phyloP scores from a whole-genome alignment of 2,797 vertebrate genomes.

The Varecia variegata region DNA sequence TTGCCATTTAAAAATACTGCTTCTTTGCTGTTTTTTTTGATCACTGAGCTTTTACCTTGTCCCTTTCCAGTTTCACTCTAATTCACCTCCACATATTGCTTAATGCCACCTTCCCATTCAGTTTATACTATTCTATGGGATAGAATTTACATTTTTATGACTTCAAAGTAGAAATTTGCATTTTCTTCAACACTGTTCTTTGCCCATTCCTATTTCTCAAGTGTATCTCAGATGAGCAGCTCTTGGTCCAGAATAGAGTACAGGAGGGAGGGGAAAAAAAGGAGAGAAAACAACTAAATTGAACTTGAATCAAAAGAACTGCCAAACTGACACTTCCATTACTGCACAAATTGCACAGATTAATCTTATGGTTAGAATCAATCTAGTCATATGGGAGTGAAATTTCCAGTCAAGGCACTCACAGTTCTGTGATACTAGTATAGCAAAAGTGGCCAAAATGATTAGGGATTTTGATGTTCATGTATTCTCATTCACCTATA shows the following conservation, averaged over 20 bases:
- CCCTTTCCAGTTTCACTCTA: background rate
- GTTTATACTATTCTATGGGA: background rate
- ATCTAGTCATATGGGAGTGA: background rate
- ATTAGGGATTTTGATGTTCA: background rate
- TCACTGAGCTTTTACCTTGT: background rate
- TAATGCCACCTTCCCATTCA: background rate
- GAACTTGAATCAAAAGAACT: background rate
- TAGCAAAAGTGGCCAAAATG: background rate
- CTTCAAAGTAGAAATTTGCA: background rate
- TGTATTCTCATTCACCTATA: background rate
- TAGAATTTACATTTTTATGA: background rate
- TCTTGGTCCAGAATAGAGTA: background rate
- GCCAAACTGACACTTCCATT: background rate
- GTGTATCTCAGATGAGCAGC: background rate
- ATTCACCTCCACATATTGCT: background rate
- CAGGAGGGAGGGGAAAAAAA: background rate
- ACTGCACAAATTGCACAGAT: background rate
- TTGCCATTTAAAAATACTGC: background rate
- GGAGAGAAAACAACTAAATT: background rate
- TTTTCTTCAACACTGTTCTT: background rate
- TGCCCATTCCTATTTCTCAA: background rate
- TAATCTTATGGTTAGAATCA: background rate
- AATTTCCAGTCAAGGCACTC: background rate
- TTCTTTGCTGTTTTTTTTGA: background rate
- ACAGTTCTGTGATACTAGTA: background rate